Conservation (phyloP, 1,140 invertebrate genomes). For the Drosophila trapezifrons region DNA sequence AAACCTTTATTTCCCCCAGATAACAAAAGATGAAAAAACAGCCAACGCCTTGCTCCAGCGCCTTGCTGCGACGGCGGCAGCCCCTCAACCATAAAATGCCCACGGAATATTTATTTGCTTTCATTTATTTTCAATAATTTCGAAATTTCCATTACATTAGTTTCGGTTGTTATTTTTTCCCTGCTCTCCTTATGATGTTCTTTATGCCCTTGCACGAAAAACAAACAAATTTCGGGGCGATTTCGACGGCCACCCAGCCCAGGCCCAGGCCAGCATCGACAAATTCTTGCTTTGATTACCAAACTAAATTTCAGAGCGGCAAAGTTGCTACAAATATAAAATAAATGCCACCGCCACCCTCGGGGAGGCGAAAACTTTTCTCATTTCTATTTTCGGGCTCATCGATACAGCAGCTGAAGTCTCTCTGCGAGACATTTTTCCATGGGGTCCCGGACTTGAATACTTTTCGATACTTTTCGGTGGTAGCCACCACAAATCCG, state of each 20-base stretch:
- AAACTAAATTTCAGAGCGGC: conserved; percentile 65
- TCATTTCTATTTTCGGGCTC: conserved; percentile 74
- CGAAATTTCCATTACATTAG: conserved; percentile 81
- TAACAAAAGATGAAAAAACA: conserved; percentile 30
- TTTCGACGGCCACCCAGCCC: conserved; percentile 33
- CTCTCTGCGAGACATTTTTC: conserved; percentile 23
- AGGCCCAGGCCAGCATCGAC: conserved; percentile 8
- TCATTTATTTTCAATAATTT: conserved; percentile 83
- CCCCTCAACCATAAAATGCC: conserved; percentile 58
- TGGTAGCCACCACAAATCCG: conserved; percentile 50
- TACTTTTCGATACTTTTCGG: conserved; percentile 35
- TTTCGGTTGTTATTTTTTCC: conserved; percentile 55
- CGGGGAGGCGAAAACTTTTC: conserved; percentile 67
- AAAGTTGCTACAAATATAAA: conserved; percentile 70
- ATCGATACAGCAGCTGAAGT: conserved; percentile 67
- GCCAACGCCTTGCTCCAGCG: conserved; percentile 62
- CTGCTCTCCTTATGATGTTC: conserved; percentile 51
- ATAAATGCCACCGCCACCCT: conserved; percentile 50
- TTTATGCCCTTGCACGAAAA: conserved; percentile 77
- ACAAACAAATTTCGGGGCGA: conserved; percentile 72
- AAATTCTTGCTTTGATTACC: conserved; percentile 73
- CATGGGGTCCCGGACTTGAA: conserved; percentile 1
- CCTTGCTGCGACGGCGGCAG: conserved; percentile 37
- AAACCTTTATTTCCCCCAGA: conserved; percentile 29
- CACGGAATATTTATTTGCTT: conserved; percentile 78